phyloP scores from a whole-genome alignment of 2,797 vertebrate species.

The Cyprinodon diabolis region DNA sequence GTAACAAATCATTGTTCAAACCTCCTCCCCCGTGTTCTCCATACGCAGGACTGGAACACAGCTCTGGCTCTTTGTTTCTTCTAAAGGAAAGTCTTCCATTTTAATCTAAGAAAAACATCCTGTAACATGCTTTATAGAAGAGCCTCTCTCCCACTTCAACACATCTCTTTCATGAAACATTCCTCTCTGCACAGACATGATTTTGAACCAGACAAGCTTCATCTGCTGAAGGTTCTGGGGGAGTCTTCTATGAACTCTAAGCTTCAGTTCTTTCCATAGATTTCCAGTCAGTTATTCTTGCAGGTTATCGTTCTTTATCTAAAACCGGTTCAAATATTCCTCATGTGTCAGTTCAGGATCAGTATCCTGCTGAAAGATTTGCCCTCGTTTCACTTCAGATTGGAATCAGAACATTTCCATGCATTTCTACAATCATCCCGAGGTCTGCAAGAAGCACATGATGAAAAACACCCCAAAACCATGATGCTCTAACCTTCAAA shows the following conservation, averaged over 20 bases:
- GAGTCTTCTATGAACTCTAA: neutral
- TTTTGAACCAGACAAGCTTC: neutral
- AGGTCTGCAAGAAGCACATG: neutral
- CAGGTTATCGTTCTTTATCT: neutral
- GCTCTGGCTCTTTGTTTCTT: constrained; percentile 26
- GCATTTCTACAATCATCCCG: neutral
- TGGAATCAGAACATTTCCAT: neutral
- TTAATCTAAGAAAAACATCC: neutral
- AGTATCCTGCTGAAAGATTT: neutral
- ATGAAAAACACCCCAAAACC: neutral
- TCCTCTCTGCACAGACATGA: neutral
- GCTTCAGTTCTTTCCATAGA: neutral
- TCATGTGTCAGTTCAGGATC: neutral
- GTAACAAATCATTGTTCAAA: constrained; percentile 36
- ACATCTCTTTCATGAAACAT: neutral
- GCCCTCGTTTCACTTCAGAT: neutral
- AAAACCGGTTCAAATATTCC: neutral
- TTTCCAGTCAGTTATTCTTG: neutral
- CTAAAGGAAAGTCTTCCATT: constrained; percentile 7
- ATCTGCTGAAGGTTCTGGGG: neutral
- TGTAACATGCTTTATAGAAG: neutral
- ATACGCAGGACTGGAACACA: constrained; percentile 44
- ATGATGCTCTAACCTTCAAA: too few species aligned
- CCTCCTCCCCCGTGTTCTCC: constrained; percentile 29
- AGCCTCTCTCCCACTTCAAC: neutral